These are phyloP conservation scores for Xiphorhynchus erythropygius DNA, from an alignment of 2,797 vertebrate species.

Conservation along the genomic window DNA sequence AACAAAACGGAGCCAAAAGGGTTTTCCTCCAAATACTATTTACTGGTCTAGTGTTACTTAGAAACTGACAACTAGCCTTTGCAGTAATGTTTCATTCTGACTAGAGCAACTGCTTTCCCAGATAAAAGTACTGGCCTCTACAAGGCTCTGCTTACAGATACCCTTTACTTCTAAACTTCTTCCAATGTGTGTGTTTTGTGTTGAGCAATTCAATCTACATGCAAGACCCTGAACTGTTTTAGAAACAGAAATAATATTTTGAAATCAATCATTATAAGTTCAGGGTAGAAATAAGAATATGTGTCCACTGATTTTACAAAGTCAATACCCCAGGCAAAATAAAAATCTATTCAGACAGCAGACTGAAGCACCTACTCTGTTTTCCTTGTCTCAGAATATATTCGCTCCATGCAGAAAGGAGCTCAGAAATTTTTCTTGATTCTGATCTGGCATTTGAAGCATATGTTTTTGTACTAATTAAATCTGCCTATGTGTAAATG, in stretches of 20 bases:
- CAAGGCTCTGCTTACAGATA: neutral
- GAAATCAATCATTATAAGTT: neutral
- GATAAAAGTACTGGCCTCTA: neutral
- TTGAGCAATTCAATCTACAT: neutral
- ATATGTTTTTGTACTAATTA: neutral
- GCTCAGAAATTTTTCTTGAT: neutral
- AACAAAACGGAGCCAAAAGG: neutral
- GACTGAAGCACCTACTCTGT: neutral
- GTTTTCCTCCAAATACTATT: neutral
- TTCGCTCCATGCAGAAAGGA: neutral
- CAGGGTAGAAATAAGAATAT: neutral
- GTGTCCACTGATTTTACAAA: neutral
- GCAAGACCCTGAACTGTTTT: neutral
- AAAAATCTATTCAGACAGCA: neutral
- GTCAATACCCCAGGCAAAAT: neutral
- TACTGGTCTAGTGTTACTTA: neutral
- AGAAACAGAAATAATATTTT: neutral
- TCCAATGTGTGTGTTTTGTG: neutral
- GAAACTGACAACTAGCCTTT: neutral
- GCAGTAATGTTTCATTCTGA: neutral
- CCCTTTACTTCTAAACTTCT: neutral
- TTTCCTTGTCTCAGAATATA: neutral
- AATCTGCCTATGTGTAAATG: neutral
- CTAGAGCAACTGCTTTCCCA: neutral
- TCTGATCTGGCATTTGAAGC: neutral